Conservation (phyloP, 2,888 invertebrate genomes). For the Salticus scenicus region DNA sequence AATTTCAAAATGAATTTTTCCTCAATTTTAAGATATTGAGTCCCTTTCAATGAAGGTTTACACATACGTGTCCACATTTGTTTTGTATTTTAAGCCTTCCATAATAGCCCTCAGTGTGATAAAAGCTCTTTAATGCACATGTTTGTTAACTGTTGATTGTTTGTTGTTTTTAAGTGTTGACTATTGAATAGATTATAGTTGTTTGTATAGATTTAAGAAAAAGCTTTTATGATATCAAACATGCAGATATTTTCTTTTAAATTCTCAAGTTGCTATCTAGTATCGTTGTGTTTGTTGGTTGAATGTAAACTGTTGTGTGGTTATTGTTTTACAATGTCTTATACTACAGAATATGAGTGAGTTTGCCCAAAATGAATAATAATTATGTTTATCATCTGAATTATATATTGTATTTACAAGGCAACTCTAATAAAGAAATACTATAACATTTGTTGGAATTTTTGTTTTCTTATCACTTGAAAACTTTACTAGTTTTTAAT, state of each 20-base stretch:
- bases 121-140: neutral
- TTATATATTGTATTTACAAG: too few relatives aligned
- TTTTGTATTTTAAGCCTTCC: neutral
- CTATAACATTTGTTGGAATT: too few relatives aligned
- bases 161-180: neutral
- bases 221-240: neutral
- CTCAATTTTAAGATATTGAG: too few relatives aligned
- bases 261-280: neutral
- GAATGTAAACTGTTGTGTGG: neutral
- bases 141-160: constrained; percentile 1
- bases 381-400: neutral
- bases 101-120: neutral
- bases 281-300: neutral
- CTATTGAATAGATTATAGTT: neutral
- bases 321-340: too few relatives aligned
- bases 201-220: neutral
- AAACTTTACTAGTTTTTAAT: too few relatives aligned
- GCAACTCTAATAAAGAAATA: too few relatives aligned
- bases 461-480: too few relatives aligned
- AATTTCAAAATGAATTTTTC: too few relatives aligned
- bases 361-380: too few relatives aligned
- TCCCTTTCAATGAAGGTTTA: too few relatives aligned
- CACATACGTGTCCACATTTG: too few relatives aligned
- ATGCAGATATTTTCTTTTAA: neutral
- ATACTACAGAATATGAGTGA: too few relatives aligned